Conservation (phyloP, 2,888 invertebrate species). For the Drosophila subquinaria region DNA sequence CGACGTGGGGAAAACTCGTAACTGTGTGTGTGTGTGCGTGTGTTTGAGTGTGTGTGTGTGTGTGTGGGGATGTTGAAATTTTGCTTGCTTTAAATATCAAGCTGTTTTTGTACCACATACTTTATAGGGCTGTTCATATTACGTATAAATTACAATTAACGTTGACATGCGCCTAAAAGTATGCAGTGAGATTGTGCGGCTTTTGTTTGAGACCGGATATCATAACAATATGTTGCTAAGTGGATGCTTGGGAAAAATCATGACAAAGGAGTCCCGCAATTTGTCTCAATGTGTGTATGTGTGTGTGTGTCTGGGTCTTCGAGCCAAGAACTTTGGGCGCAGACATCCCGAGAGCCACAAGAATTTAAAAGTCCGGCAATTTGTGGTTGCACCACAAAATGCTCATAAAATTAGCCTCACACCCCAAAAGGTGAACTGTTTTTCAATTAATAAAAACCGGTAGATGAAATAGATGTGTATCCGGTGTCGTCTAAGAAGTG, state of each 20-base stretch:
- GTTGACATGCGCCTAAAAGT: conserved; percentile 78
- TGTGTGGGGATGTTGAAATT: background rate
- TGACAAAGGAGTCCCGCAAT: conserved; percentile 44
- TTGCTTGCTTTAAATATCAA: conserved; percentile 54
- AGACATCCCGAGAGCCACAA: background rate
- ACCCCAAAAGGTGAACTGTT: conserved; percentile 13
- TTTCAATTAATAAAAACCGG: conserved; percentile 64
- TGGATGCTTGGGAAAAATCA: conserved; percentile 57
- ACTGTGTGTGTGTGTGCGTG: conserved; percentile 4
- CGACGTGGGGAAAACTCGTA: conserved; percentile 27
- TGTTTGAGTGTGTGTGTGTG: conserved; percentile 1
- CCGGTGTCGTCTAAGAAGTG: background rate
- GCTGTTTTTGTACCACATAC: conserved; percentile 60
- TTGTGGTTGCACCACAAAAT: conserved; percentile 48
- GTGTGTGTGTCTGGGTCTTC: background rate
- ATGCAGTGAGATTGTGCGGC: conserved; percentile 51
- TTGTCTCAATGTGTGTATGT: conserved; percentile 19
- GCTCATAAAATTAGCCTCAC: conserved; percentile 63
- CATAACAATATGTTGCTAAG: conserved; percentile 79
- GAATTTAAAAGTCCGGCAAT: conserved; percentile 39
- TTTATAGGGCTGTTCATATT: conserved; percentile 79
- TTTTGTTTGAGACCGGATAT: conserved; percentile 79
- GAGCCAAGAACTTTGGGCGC: background rate
- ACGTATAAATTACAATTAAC: conserved; percentile 80
- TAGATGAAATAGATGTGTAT: background rate